These are phyloP conservation scores for Maniola hyperantus DNA, from an alignment of 2,888 invertebrate species.

Conservation along the genomic window DNA sequence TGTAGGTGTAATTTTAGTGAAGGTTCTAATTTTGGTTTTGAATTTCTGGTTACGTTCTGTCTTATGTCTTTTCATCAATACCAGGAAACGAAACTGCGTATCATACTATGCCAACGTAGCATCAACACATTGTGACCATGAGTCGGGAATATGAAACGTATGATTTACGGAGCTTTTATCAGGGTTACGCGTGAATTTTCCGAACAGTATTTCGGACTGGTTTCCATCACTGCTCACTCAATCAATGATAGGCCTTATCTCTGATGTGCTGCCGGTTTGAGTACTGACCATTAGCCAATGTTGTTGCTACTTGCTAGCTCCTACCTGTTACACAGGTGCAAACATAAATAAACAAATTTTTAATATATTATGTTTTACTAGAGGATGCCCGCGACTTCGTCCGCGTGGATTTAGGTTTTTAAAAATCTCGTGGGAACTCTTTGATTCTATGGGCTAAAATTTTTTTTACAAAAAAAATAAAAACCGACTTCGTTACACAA, in stretches of 20 bases:
- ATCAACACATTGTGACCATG: not conserved
- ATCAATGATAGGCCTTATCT: slow-evolving; percentile 12
- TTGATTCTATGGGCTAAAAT: too few species aligned
- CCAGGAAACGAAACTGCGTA: not conserved
- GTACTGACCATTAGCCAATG: not conserved
- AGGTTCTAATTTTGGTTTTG: too few species aligned
- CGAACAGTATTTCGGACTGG: not conserved
- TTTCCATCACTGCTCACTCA: slow-evolving; percentile 10
- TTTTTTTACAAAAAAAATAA: too few species aligned
- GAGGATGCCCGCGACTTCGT: too few species aligned
- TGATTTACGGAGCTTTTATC: slow-evolving; percentile 1
- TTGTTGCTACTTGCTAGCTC: slow-evolving; percentile 7
- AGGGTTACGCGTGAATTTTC: not conserved
- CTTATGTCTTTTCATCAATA: not conserved
- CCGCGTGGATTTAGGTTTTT: too few species aligned
- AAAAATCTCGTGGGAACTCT: too few species aligned
- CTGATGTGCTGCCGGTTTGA: not conserved
- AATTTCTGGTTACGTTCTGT: too few species aligned
- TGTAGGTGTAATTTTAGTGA: too few species aligned
- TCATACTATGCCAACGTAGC: not conserved
- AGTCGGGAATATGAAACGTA: too few species aligned
- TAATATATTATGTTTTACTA: too few species aligned
- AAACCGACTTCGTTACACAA: too few species aligned
- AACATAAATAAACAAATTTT: too few species aligned
- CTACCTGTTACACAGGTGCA: not conserved